Percentiles rank a stretch among this genome's conserved stretches.
Conservation (phyloP, 30 jellyfish, hydroid and myxozoan species). For the Sanderia malayensis region DNA sequence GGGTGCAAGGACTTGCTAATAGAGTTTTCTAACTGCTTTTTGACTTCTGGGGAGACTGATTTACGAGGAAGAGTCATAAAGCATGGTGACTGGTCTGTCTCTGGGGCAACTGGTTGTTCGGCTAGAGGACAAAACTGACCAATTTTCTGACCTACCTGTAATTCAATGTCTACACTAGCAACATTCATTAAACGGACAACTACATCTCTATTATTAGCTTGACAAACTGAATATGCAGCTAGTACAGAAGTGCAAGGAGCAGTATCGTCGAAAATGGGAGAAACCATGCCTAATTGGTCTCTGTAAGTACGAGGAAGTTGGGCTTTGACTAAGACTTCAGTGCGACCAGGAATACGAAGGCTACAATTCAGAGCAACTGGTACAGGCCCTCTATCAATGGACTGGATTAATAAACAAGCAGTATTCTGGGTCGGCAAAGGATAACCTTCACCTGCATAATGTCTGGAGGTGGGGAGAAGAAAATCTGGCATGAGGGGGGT, state of each 20-base stretch:
- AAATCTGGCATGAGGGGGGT: no score
- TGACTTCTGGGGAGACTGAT: background rate
- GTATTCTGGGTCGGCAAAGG: no score
- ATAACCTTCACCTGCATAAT: no score
- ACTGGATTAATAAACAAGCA: constrained; percentile 32
- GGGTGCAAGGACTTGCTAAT: no score
- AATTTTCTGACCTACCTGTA: constrained; percentile 13
- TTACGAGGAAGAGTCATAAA: constrained; percentile 15
- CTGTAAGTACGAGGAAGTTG: no score
- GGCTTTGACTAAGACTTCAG: no score
- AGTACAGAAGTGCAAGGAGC: constrained; percentile 7
- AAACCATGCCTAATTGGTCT: constrained; percentile 40
- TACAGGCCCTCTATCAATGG: constrained; percentile 13
- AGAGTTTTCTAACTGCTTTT: no score
- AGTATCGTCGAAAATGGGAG: constrained; percentile 22
- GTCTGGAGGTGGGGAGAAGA: background rate
- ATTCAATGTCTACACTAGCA: constrained; percentile 3
- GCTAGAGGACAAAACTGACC: constrained; percentile 32
- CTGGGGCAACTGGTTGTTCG: constrained; percentile 15
- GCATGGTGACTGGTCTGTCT: background rate
- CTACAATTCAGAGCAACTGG: background rate
- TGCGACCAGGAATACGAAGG: constrained; percentile 25
- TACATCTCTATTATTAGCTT: background rate
- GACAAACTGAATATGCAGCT: constrained; percentile 22
- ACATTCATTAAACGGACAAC: constrained; percentile 6